Evolutionary conservation across 2,113 vertebrate genomes (phyloP), one percentile per base, ranked within the genome.

Genomic region (Mormyrus lacerda): DNA sequence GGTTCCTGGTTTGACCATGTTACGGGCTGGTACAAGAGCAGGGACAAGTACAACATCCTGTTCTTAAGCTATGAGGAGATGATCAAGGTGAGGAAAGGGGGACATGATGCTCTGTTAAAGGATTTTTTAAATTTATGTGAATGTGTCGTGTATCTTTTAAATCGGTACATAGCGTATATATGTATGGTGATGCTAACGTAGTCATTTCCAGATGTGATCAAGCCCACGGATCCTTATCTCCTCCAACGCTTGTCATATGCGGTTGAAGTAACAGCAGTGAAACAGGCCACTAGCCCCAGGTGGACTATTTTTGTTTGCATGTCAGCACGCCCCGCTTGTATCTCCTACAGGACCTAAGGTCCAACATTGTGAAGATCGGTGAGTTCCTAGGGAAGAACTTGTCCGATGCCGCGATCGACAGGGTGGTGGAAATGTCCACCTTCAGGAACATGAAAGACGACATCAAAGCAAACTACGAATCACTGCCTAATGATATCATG

Each of bases 61-160:
- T 96, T 96, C 89, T 87, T 96, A 44, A 94, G 91, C 21, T 97
- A 94, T 61, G 95, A 97, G 90, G 95, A 96, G 13, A 95, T 96
- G 95, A 95, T 94, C 85, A 95, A 94, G 94, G 95, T 95, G 91
- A 93, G 91, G 39, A 3, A 0, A 3, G 48, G 31, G 35, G 69
- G 73, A 0, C 5, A 31, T 35, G 27, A 21, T 82, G 7, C 65
- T 87, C 13, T 76, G 1, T 21, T 42, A n/a, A 55, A 55, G 9
- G 19, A 21, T 61, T 42, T 84, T 35, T 21, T 2, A 0, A 45
- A 82, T 21, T 8, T 6, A 3, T 83, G 42, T 44, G 35, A 45
- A 6, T 3, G 13, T 83, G 79, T 19, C 2, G 31, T 42, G 31
- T 82, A 10, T 47, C 1, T 35, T 76, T 39, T 65, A 27, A 27